phyloP scores from a whole-genome alignment of 2,888 invertebrate species.

The Mallateleia sp. region DNA sequence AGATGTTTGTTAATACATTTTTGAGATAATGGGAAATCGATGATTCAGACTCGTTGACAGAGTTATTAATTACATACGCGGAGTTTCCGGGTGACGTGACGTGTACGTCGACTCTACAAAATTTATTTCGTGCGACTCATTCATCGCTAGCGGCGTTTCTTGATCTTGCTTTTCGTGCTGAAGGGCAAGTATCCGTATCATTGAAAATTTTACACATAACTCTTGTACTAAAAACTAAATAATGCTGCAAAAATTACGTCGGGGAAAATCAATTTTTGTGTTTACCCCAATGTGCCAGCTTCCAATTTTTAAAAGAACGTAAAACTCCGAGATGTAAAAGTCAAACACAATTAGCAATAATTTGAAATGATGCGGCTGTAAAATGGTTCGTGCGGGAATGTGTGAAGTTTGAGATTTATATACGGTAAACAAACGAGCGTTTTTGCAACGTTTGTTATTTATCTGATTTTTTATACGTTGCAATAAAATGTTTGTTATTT shows the following conservation, averaged over 20 bases:
- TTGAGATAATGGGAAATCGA: neutral
- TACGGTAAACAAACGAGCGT: neutral
- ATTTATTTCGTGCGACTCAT: constrained; percentile 64
- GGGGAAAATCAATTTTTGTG: no score
- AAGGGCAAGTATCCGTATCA: constrained; percentile 28
- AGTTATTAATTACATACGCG: constrained; percentile 54
- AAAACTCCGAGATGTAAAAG: no score
- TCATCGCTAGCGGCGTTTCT: constrained; percentile 54
- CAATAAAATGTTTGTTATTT: neutral
- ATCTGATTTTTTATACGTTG: neutral
- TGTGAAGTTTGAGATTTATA: neutral
- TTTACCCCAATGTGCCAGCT: no score
- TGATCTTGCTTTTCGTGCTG: constrained; percentile 37
- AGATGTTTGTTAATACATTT: neutral
- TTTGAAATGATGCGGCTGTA: neutral
- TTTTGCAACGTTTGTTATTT: neutral
- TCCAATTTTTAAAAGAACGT: no score
- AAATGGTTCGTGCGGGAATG: neutral
- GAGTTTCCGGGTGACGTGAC: constrained; percentile 57
- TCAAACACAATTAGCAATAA: neutral
- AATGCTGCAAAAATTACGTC: no score
- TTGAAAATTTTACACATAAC: constrained; percentile 19
- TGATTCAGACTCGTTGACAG: constrained; percentile 59
- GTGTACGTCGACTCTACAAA: constrained; percentile 27
- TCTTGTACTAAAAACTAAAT: no score